Percentiles rank a stretch among this genome's conserved stretches.
These are phyloP conservation scores for Melanotaenia parkinsoni DNA, from an alignment of 2,797 vertebrate genomes.

Conservation along the genomic window DNA sequence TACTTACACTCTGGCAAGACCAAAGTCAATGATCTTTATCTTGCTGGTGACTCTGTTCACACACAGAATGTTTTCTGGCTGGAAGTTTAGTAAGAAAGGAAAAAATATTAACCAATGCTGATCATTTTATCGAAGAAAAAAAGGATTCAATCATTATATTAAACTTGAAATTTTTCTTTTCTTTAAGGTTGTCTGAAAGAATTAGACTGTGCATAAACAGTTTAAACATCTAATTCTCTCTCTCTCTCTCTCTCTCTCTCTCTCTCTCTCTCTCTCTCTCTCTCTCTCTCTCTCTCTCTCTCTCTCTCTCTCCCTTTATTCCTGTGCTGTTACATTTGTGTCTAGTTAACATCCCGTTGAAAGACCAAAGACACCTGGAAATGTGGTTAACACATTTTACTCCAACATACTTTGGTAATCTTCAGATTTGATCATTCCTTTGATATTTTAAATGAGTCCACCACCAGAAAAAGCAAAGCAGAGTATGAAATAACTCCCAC, in stretches of 20 bases:
- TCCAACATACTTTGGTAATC: not conserved
- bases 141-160: not conserved
- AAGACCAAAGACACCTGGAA: too few species aligned
- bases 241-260: too few species aligned
- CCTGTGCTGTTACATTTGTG: too few species aligned
- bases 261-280: too few species aligned
- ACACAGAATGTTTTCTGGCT: conserved; percentile 99
- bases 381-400: not conserved
- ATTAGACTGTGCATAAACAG: not conserved
- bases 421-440: not conserved
- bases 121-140: too few species aligned
- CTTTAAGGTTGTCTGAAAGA: not conserved
- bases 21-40: conserved; percentile 99
- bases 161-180: not conserved
- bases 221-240: not conserved
- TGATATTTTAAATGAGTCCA: not conserved
- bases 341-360: too few species aligned
- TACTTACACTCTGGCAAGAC: conserved; percentile 93
- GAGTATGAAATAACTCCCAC: not conserved
- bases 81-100: conserved; percentile 50
- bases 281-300: too few species aligned
- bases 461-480: not conserved
- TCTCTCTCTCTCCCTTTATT: not conserved
- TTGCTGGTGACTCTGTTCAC: conserved; percentile 93
- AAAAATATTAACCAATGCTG: not conserved